Conservation (phyloP, 2,888 invertebrate species). For the Sphaerophoria rueppellii region DNA sequence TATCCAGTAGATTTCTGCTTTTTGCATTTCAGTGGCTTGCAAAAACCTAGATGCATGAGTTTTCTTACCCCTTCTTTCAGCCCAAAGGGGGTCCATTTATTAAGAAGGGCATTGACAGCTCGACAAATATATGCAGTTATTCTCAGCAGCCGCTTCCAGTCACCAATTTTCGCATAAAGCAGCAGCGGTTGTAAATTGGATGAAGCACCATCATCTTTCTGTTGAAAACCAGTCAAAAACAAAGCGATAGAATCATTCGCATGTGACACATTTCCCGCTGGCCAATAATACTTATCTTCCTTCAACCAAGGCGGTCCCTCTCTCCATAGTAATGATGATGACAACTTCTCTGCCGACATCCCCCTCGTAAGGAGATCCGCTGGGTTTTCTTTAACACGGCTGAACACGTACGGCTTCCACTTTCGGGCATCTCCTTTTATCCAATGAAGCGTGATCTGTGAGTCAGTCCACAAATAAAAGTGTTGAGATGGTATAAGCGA, state of each 20-base stretch:
- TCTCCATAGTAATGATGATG: too few species aligned
- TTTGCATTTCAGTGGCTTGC: constrained; percentile 16
- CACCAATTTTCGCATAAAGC: too few species aligned
- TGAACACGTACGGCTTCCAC: neutral
- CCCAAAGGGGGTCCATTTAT: too few species aligned
- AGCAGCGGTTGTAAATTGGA: constrained; percentile 1
- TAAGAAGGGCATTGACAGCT: constrained; percentile 7
- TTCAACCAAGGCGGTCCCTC: too few species aligned
- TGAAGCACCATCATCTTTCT: neutral
- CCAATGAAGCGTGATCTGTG: too few species aligned
- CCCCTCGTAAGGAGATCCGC: neutral
- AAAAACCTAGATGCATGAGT: constrained; percentile 16
- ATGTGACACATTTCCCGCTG: neutral
- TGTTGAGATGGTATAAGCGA: too few species aligned
- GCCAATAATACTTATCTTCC: neutral
- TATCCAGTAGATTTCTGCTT: constrained; percentile 31
- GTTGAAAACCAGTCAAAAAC: constrained; percentile 15
- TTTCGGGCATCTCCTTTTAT: too few species aligned
- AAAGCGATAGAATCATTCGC: neutral
- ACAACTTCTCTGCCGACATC: neutral
- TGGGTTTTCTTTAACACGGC: neutral
- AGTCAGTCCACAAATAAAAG: too few species aligned
- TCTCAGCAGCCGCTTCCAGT: constrained; percentile 9
- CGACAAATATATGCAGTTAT: neutral
- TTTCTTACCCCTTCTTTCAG: neutral